Evolutionary conservation across 1,140 invertebrate species (phyloP).

Genomic region (Cydia strobilella): DNA sequence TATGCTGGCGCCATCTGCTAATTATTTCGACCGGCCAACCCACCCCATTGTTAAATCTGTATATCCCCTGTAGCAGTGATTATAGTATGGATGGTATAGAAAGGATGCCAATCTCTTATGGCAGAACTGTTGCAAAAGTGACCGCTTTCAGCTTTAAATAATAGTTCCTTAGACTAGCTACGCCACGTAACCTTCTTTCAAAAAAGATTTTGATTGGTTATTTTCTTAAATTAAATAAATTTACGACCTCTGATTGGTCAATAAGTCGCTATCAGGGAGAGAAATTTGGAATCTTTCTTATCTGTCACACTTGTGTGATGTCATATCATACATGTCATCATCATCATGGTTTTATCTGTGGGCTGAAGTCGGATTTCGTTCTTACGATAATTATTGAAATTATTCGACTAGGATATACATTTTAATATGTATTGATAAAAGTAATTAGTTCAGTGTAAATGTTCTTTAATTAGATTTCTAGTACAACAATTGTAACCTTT

Average conservation of each 20-base stretch:
- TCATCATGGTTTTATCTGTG: slow-evolving; percentile 30
- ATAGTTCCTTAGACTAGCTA: too few species aligned
- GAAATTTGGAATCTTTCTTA: slow-evolving; percentile 9
- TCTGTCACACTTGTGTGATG: slow-evolving; percentile 10
- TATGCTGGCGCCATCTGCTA: too few species aligned
- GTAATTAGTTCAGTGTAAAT: slow-evolving; percentile 21
- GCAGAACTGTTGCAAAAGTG: too few species aligned
- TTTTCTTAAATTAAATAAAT: background rate
- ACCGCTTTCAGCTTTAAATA: too few species aligned
- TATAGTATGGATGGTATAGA: too few species aligned
- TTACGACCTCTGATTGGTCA: background rate
- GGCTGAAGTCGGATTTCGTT: slow-evolving; percentile 1
- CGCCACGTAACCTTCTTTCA: slow-evolving; percentile 13
- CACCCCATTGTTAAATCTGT: slow-evolving; percentile 4
- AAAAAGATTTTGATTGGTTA: background rate
- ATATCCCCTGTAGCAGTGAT: background rate
- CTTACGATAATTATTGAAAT: background rate
- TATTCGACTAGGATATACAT: slow-evolving; percentile 20
- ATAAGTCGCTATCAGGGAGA: background rate
- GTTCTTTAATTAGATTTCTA: slow-evolving; percentile 14
- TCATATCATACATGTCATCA: slow-evolving; percentile 27
- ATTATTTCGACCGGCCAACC: too few species aligned
- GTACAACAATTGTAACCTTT: background rate
- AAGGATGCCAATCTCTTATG: too few species aligned
- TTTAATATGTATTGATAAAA: background rate